Percentiles rank a stretch among this genome's conserved stretches.
These are phyloP conservation scores for Trissonchulus latispiculum DNA, from an alignment of 2,888 invertebrate species.

Conservation along the genomic window DNA sequence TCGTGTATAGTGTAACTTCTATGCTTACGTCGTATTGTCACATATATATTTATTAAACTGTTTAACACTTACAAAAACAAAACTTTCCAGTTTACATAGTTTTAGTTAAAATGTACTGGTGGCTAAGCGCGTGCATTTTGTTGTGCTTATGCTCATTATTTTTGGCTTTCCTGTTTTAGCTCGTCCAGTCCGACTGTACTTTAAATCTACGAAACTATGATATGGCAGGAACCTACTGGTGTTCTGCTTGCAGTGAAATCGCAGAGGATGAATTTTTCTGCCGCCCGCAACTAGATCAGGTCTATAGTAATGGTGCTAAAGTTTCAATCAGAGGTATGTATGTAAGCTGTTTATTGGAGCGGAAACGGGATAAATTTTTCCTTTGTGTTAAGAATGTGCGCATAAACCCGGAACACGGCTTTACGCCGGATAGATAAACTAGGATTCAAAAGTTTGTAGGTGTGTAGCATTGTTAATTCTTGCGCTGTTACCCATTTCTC, in stretches of 20 bases:
- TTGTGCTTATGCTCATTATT: background rate
- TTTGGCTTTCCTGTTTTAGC: slow-evolving; percentile 17
- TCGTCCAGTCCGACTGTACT: background rate
- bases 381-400: no score
- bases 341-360: background rate
- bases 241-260: slow-evolving; percentile 18
- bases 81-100: no score
- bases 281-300: background rate
- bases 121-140: background rate
- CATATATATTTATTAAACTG: no score
- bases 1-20: no score
- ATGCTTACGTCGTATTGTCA: no score
- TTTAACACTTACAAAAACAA: no score
- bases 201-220: background rate
- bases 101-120: background rate
- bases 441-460: no score
- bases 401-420: no score
- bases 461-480: no score
- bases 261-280: slow-evolving; percentile 17
- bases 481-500: no score
- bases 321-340: background rate
- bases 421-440: no score
- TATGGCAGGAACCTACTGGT: slow-evolving; percentile 19
- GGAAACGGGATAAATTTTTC: no score
- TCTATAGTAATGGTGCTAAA: background rate